Base-by-base conservation (phyloP, 2,888 invertebrate species). In the Hemistola chrysoprasaria region DNA sequence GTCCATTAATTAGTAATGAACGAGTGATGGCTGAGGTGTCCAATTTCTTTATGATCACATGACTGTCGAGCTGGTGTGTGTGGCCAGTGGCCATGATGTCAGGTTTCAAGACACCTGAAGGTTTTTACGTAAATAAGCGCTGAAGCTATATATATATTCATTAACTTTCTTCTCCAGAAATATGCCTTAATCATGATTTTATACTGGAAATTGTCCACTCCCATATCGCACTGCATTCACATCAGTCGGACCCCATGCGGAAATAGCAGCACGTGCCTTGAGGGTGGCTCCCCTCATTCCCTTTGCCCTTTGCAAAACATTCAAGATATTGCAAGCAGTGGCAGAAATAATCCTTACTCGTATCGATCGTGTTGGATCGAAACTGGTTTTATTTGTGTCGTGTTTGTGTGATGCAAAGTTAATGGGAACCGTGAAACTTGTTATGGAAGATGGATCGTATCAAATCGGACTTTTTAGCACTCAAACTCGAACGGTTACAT, bases 251-350 rank as follows among this genome's bases (percentile, higher is more conserved):
- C 71, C 60, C 55, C 57, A 62, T 68, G 68, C 66, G 67, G 65
- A 71, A 78, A 71, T 79, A 77, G 74, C 69, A 68, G 71, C 74
- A 71, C 67, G 63, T 63, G 70, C 63, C 68, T 57, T 41, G 48
- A 74, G 80, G 81, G 79, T 73, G 67, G 46, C 71, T 71, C 81
- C 81, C 81, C 60, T 37, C 34, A 42, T 46, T 47, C 40, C 44
- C 47, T 49, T 47, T 47, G 37, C 38, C 39, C 43, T 29, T 47
- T 50, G 38, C 38, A 50, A 51, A 50, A 39, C 40, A 51, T 47
- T 39, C 40, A 53, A 55, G 53, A 55, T 58, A 52, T 55, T 35
- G 32, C 34, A 44, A 30, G 32, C 41, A 22, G 26, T 40, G 16
- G 40, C 43, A 48, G 35, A 31, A 23, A 36, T 29, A 39, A 31